These are phyloP conservation scores for Petrosia ficiformis DNA, from an alignment of 37 sponge, comb jelly and placozoan genomes.

Conservation along the genomic window DNA sequence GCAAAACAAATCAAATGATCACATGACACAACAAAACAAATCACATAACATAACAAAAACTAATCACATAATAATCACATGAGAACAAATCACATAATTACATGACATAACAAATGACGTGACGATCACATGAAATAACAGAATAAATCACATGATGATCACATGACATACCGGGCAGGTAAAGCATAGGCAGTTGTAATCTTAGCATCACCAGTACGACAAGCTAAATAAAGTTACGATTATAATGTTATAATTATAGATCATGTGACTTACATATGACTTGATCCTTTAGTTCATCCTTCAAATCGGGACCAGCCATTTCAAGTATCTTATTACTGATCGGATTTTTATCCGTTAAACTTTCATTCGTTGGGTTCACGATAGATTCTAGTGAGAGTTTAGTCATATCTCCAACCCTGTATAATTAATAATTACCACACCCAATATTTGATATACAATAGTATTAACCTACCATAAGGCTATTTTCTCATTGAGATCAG, in stretches of 20 bases:
- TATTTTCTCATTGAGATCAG: constrained; percentile 68
- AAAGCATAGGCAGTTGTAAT: constrained; percentile 58
- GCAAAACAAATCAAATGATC: no score
- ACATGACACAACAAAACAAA: no score
- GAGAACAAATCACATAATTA: no score
- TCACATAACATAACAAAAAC: no score
- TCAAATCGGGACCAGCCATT: constrained; percentile 80
- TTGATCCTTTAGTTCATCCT: constrained; percentile 46
- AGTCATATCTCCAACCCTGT: constrained; percentile 74
- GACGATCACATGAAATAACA: no score
- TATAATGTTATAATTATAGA: not conserved
- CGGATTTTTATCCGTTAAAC: constrained; percentile 71
- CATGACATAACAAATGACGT: no score
- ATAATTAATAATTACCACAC: not conserved
- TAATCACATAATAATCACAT: no score
- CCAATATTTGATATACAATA: no score
- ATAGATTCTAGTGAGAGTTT: constrained; percentile 53
- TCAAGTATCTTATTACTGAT: constrained; percentile 50
- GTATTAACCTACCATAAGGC: constrained; percentile 52
- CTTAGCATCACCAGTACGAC: constrained; percentile 85
- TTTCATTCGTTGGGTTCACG: constrained; percentile 86
- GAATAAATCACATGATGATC: no score
- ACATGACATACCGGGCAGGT: constrained; percentile 86
- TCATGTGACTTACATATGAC: constrained; percentile 48
- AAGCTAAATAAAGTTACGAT: constrained; percentile 29